These are phyloP conservation scores for Rissa tridactyla DNA, from an alignment of 2,113 vertebrate species.

Conservation along the genomic window DNA sequence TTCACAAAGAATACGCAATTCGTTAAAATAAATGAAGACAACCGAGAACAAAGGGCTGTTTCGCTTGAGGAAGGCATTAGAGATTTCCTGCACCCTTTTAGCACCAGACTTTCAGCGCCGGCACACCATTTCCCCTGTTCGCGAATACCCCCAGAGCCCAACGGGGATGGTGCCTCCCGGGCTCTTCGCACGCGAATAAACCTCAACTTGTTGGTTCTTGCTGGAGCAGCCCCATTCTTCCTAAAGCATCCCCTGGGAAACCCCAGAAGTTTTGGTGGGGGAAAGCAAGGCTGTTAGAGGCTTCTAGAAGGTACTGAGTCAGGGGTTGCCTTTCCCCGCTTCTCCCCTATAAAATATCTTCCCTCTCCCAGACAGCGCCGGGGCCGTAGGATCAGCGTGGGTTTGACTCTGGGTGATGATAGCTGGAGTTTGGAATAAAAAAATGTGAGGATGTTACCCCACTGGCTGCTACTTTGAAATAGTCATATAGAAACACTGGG, in stretches of 20 bases:
- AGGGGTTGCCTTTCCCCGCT: background rate
- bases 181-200: background rate
- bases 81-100: background rate
- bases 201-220: background rate
- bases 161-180: background rate
- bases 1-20: background rate
- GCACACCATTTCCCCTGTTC: background rate
- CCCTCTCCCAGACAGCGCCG: background rate
- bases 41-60: background rate
- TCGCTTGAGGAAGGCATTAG: background rate
- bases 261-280: fast-evolving
- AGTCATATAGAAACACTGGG: background rate
- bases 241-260: background rate
- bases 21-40: background rate
- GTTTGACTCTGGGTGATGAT: background rate
- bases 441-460: background rate
- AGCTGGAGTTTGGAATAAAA: background rate
- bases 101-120: background rate
- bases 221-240: background rate
- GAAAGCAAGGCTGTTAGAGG: background rate
- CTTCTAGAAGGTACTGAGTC: background rate
- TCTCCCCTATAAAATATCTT: no score
- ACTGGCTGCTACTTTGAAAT: background rate
- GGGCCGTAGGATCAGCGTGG: background rate
- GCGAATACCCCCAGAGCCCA: background rate